phyloP scores from a whole-genome alignment of 2,888 invertebrate species.

The Nomada ferruginata region DNA sequence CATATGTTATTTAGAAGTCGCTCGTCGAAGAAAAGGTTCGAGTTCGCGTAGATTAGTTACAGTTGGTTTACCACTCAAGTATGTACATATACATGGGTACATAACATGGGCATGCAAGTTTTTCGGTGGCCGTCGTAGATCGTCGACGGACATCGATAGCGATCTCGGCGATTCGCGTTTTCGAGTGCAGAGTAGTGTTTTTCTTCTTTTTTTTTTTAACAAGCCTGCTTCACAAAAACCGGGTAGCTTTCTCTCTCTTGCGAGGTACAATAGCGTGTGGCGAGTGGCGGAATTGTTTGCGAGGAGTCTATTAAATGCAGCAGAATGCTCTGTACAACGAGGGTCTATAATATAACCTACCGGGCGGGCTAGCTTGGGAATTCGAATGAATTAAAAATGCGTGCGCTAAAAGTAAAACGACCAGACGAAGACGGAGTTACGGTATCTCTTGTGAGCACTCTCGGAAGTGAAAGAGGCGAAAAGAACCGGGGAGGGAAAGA shows the following conservation, averaged over 20 bases:
- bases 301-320: conserved; percentile 73
- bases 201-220: conserved; percentile 21
- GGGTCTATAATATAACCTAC: conserved; percentile 57
- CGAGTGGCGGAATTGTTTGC: conserved; percentile 69
- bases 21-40: not conserved
- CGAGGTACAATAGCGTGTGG: conserved; percentile 64
- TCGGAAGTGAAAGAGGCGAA: conserved; percentile 40
- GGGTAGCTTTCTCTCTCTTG: conserved; percentile 42
- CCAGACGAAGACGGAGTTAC: conserved; percentile 46
- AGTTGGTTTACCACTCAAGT: conserved; percentile 24
- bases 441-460: conserved; percentile 40
- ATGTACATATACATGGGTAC: not conserved
- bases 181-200: conserved; percentile 14
- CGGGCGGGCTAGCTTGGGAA: conserved; percentile 68
- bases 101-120: not conserved
- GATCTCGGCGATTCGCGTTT: conserved; percentile 50
- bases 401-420: conserved; percentile 52
- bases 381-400: conserved; percentile 71
- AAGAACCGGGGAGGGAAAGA: conserved; percentile 12
- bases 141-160: conserved; percentile 44
- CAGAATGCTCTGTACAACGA: conserved; percentile 64
- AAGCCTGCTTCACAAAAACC: conserved; percentile 47
- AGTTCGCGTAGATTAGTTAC: conserved; percentile 30
- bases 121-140: conserved; percentile 19
- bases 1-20: conserved; percentile 6